Evolutionary conservation across 2,113 vertebrate species (phyloP), one percentile per base, ranked within the genome.

Genomic region (Orthonyx spaldingii): DNA sequence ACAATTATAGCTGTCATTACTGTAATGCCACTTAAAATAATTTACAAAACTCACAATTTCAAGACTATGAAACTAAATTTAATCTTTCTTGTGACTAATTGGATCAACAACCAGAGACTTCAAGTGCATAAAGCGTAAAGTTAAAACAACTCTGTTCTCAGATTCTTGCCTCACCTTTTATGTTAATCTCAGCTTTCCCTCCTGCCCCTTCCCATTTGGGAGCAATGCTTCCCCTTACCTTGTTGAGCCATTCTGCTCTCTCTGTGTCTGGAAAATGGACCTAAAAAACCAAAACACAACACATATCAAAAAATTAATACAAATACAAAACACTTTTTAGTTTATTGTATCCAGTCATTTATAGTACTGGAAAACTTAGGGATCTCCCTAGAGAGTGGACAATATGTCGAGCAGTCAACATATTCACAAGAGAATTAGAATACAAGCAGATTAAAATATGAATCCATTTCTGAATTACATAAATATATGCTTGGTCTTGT

Each of bases 221-320:
- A 92, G 9, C 7, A 11, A n/a, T 33, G 33, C 4, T 68, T 63
- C 18, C 35, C 30, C 97, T 98, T 98, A 99, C 99, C 99, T 99
- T 99, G 97, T 99, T 99, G 90, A 99, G 98, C 99, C 99, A 99
- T 97, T 99, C 99, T 96, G 99, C 99, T 95, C 99, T 97, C 91
- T 99, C 99, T 49, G 99, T 99, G 93, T 99, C 99, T 95, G 99
- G 99, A 97, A 99, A 99, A 96, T 99, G 98, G 72, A 99, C 99
- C 99, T 99, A 97, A 41, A 96, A 72, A 96, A 3, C 2, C 19
- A 55, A 56, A 81, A 22, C 8, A 64, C 61, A 50, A 55, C 14
- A 83, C 2, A 19, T 44, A 64, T 6, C 5, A 53, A 39, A 78
- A 65, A 84, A 55, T 84, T 53, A 33, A 16, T 39, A 63, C 9